Conservation (phyloP, 2,888 invertebrate species). For the Sinotaia quadrata region DNA sequence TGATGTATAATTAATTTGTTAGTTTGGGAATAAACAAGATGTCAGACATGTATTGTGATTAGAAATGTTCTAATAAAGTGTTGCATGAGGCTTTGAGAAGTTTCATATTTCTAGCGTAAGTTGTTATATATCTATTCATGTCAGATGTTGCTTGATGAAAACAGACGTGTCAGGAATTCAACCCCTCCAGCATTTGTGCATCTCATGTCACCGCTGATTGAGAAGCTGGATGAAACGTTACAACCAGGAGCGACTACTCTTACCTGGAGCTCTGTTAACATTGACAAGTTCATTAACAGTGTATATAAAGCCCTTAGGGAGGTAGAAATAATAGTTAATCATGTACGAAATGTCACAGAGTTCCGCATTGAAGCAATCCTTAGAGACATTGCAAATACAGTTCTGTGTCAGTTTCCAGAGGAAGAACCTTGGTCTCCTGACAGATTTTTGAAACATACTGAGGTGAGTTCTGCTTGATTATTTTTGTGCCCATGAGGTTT, state of each 20-base stretch:
- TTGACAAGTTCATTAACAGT: slow-evolving; percentile 75
- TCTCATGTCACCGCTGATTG: slow-evolving; percentile 88
- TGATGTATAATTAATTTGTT: too few relatives aligned
- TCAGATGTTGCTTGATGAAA: slow-evolving; percentile 72
- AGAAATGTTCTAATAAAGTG: neutral
- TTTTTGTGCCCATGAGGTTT: too few relatives aligned
- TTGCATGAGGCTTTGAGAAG: neutral
- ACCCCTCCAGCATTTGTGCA: slow-evolving; percentile 86
- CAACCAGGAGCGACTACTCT: slow-evolving; percentile 85
- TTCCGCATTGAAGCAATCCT: slow-evolving; percentile 88
- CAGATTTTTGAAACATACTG: slow-evolving; percentile 86
- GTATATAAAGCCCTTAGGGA: slow-evolving; percentile 84
- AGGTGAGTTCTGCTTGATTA: slow-evolving; percentile 75
- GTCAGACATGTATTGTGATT: neutral
- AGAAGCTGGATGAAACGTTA: slow-evolving; percentile 80
- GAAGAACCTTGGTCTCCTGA: slow-evolving; percentile 90
- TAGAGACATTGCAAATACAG: slow-evolving; percentile 87
- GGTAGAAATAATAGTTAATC: slow-evolving; percentile 81
- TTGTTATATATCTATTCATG: neutral
- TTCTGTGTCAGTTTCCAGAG: slow-evolving; percentile 84
- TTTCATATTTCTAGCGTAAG: neutral
- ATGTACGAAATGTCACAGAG: slow-evolving; percentile 70
- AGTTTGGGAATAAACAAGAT: too few relatives aligned
- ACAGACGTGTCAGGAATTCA: slow-evolving; percentile 67
- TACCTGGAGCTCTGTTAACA: slow-evolving; percentile 90